Base-by-base conservation (phyloP, 1,140 invertebrate genomes). In the Pomacea maculata region DNA sequence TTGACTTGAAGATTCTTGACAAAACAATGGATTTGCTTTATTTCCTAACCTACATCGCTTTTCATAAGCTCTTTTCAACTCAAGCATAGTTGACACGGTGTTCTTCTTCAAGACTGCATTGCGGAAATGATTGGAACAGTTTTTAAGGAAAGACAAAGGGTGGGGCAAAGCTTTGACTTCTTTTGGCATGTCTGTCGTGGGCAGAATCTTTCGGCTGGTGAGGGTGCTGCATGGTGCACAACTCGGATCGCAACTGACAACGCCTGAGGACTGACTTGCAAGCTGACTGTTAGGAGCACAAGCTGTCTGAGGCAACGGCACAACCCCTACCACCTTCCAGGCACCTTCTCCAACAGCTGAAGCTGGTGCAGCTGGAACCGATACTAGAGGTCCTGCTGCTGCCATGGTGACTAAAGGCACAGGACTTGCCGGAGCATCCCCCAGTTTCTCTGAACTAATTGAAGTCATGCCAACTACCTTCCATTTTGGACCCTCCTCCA, bases 11-110 rank as follows among this genome's bases (percentile, higher is more conserved):
- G 71, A 52, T 55, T 57, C 54, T 55, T 55, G 73, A 55, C 7
- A 57, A 21, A 55, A 12, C 17, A 25, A 25, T 54, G 54, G 19
- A 52, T 57, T 55, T 57, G 11, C 1, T 74, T 54, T 54, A 12
- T 19, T 74, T 17, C 14, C 54, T 17, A 55, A 19, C 57, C 57
- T 11, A 61, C 57, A 14, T 11, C 57, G 57, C 34, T 71, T 54
- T n/a, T 78, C 52, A 75, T 52, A 78, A 67, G 77, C 77, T 25
- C 77, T 34, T 54, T 78, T 78, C 77, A 78, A 45, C 54, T 78
- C 77, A 34, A 78, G 67, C 77, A 78, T 78, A 54, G 77, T 78
- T 29, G 77, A 78, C 19, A 78, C 77, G 6, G 77, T 78, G 65
- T 78, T 78, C 34, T 67, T 78, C 67, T 78, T 78, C 45, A 78